Evolutionary conservation across 2,888 invertebrate genomes (phyloP).

Genomic region (Hecatera dysodea): DNA sequence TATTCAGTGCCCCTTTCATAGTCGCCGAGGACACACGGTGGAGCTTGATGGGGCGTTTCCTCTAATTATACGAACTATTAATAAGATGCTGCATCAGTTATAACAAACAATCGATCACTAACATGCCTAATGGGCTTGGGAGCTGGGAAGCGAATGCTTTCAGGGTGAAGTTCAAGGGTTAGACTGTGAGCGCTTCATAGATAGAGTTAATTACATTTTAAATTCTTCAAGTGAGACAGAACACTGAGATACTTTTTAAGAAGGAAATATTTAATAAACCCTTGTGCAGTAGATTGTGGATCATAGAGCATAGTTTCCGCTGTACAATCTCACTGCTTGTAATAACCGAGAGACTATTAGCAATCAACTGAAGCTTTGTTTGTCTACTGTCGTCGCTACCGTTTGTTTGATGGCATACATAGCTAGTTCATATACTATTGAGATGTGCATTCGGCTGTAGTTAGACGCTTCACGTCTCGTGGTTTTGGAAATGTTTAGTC

Average conservation of each 20-base stretch:
- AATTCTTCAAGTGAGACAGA: conserved; percentile 20
- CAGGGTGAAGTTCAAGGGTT: conserved; percentile 65
- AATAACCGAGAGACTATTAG: conserved; percentile 69
- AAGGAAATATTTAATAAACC: conserved; percentile 7
- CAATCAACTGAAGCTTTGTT: conserved; percentile 68
- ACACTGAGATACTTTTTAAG: conserved; percentile 19
- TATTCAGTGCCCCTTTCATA: conserved; percentile 84
- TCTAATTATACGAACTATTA: conserved; percentile 90
- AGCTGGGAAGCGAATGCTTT: conserved; percentile 72
- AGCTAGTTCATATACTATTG: conserved; percentile 47
- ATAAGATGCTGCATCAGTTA: conserved; percentile 79
- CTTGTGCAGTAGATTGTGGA: conserved; percentile 11
- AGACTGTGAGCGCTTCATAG: conserved; percentile 27
- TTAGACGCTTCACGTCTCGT: conserved; percentile 47
- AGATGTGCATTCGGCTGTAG: conserved; percentile 52
- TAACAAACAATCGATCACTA: conserved; percentile 83
- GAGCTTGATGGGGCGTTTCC: conserved; percentile 88
- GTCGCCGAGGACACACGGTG: conserved; percentile 76
- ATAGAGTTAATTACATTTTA: conserved; percentile 40
- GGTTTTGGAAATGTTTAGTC: conserved; percentile 58
- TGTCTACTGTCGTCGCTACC: conserved; percentile 64
- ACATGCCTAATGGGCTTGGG: conserved; percentile 77
- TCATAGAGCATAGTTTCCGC: conserved; percentile 36
- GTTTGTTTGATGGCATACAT: conserved; percentile 60
- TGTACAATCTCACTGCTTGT: conserved; percentile 71